Evolutionary conservation across 2,888 invertebrate species (phyloP), one percentile per base, ranked within the genome.

Genomic region (Asteroscopus sphinx): DNA sequence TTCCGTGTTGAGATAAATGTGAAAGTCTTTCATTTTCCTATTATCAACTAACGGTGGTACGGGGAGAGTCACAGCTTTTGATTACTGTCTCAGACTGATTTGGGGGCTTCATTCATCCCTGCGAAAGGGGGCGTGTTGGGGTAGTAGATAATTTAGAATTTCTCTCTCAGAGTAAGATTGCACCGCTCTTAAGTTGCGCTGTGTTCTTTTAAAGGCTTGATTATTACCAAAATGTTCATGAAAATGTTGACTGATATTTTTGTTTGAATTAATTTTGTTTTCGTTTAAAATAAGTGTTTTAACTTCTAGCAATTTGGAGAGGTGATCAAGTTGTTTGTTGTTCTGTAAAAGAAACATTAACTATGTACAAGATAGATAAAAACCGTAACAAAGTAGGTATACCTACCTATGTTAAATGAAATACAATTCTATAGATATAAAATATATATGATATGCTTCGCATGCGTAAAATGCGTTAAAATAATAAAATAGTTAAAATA

Each of bases 21-120:
- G 37, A 13, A 52, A 56, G 42, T 67, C 67, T 66, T 66, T 66
- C 66, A 60, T 61, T 51, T 65, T 61, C 53, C 65, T 65, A 60
- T 65, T 57, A 61, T 45, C 35, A 17, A 49, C 25, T 49, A 53
- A 53, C 41, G 21, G 40, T n/a, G n/a, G n/a, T n/a, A n/a, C n/a
- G 37, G 52, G 65, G 49, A 44, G 51, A 41, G 46, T 63, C 21
- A 12, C 61, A 12, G 39, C 12, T 25, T 35, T 35, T 68, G 56
- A 71, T 71, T 63, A 54, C 56, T 57, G 48, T 52, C 16, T 55
- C 36, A 16, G 49, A 35, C 41, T 71, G 68, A 71, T 71, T 68
- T 59, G 54, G 59, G 41, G 36, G 47, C 41, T 36, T 25, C 39
- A 48, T 63, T 68, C 59, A 67, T 33, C 17, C 5, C 26, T 37